Conservation (phyloP, 2,113 vertebrate species). For the Mus spicilegus region DNA sequence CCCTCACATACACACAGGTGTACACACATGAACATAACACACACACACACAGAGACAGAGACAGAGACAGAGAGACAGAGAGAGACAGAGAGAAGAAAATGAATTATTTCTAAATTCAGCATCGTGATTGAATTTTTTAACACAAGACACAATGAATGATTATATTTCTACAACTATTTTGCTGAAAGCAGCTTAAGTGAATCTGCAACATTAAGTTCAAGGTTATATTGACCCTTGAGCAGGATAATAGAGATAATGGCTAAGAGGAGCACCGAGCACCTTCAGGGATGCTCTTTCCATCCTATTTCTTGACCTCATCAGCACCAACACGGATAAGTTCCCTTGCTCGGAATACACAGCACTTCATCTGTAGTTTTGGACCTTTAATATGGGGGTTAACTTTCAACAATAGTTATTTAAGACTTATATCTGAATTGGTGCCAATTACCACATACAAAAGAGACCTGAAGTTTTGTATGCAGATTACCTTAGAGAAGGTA, state of each 20-base stretch:
- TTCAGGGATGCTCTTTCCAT: not conserved
- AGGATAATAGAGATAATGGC: not conserved
- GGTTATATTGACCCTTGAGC: conserved; percentile 11
- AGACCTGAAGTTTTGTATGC: not conserved
- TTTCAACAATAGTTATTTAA: conserved; percentile 45
- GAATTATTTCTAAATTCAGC: not conserved
- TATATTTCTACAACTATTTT: not conserved
- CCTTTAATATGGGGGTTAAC: not conserved
- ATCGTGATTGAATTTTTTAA: conserved; percentile 26
- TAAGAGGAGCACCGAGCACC: not conserved
- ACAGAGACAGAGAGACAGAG: too few species aligned
- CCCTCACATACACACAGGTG: not conserved
- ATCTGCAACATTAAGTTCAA: conserved; percentile 16
- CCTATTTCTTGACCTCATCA: not conserved
- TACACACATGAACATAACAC: too few species aligned
- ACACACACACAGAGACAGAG: not conserved
- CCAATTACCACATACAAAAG: not conserved
- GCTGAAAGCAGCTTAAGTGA: not conserved
- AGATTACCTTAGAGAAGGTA: not conserved
- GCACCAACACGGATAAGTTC: not conserved
- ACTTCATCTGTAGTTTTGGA: not conserved
- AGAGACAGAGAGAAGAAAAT: not conserved
- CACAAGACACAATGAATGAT: not conserved
- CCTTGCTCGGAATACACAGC: not conserved
- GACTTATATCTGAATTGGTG: conserved; percentile 39